Evolutionary conservation across 35 echinoderm and acorn worm genomes (phyloP).

Genomic region (Nesometra sesokonis): DNA sequence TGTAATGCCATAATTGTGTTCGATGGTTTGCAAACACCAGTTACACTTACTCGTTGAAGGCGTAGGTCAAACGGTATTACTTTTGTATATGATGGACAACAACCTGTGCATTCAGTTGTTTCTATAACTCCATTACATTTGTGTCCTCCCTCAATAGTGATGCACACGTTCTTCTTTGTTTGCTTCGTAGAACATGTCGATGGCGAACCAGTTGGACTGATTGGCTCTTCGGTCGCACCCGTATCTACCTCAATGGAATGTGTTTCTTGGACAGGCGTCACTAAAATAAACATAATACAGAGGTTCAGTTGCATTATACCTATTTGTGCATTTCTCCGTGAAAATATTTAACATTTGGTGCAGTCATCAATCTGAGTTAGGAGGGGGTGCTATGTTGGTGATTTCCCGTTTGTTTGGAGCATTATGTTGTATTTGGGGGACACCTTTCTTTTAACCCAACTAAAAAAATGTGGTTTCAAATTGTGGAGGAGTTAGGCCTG

Average conservation of each 20-base stretch:
- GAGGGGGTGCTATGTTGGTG: too few species aligned
- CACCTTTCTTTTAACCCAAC: too few species aligned
- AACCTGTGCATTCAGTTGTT: neutral
- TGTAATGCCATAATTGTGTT: neutral
- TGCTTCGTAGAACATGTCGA: neutral
- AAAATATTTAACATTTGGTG: too few species aligned
- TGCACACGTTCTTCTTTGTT: neutral
- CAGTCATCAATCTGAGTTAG: too few species aligned
- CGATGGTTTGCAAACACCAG: neutral
- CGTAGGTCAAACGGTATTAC: neutral
- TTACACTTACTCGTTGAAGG: neutral
- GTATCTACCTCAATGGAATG: neutral
- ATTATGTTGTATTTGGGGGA: too few species aligned
- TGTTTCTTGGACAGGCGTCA: neutral
- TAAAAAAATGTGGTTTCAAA: too few species aligned
- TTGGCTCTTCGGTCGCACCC: neutral
- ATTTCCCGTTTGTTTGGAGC: too few species aligned
- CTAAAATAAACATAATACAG: too few species aligned
- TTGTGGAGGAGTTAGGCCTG: too few species aligned
- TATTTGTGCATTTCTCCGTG: too few species aligned
- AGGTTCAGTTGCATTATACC: too few species aligned
- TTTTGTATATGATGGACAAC: neutral
- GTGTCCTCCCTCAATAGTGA: neutral
- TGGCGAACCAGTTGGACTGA: neutral
- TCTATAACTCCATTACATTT: neutral